phyloP scores from a whole-genome alignment of 2,888 invertebrate species.

The Adineta ricciae region DNA sequence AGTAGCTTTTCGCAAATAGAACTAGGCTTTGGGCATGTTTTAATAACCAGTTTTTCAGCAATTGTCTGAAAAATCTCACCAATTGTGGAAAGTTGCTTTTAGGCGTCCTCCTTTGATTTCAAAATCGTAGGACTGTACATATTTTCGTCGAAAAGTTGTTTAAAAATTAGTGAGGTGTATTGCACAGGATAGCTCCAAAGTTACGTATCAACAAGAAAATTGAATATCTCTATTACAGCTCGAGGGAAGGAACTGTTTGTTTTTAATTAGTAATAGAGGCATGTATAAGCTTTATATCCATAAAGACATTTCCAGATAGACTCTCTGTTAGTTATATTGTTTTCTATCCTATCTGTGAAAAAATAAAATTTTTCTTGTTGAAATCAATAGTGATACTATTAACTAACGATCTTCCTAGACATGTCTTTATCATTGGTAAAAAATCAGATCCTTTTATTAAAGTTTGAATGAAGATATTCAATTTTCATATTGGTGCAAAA shows the following conservation, averaged over 20 bases:
- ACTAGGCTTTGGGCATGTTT: not conserved
- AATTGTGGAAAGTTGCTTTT: not conserved
- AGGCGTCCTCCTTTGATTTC: not conserved
- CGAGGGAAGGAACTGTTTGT: not conserved
- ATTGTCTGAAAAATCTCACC: not conserved
- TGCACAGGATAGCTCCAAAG: not conserved
- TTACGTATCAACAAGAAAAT: not conserved
- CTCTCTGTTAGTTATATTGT: not conserved
- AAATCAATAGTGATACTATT: constrained; percentile 7
- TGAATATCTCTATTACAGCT: not conserved
- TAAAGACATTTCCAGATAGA: not conserved
- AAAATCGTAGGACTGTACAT: not conserved
- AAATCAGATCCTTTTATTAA: not conserved
- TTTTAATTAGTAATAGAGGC: not conserved
- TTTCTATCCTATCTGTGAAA: constrained; percentile 14
- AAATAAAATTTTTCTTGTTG: constrained; percentile 1
- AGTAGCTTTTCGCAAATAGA: not conserved
- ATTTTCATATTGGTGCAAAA: not conserved
- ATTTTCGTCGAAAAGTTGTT: not conserved
- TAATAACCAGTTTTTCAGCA: not conserved
- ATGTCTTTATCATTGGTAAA: constrained; percentile 15
- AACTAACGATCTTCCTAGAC: constrained; percentile 3
- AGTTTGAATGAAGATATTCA: not conserved
- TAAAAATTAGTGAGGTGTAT: not conserved
- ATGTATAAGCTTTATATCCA: not conserved